Evolutionary conservation across 2,113 vertebrate species (phyloP).

Genomic region (Brachionichthys hirsutus): DNA sequence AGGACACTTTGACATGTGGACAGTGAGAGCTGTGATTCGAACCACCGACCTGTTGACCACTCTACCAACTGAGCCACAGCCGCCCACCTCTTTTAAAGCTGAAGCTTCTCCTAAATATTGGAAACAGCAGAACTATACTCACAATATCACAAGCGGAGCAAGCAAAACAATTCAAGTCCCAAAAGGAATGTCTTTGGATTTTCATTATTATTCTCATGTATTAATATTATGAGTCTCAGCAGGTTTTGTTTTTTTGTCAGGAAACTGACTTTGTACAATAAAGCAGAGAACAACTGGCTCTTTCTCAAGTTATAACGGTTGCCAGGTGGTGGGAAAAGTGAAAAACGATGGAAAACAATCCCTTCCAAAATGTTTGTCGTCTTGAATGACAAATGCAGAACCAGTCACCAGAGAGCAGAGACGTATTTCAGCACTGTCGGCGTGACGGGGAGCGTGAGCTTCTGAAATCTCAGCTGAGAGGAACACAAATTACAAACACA

Average conservation of each 20-base stretch:
- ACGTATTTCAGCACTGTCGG: conserved; percentile 8
- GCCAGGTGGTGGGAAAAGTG: conserved; percentile 11
- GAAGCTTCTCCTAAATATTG: too few species aligned
- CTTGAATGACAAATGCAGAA: conserved; percentile 24
- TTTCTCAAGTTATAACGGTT: not conserved
- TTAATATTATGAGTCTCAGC: too few species aligned
- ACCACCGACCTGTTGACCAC: too few species aligned
- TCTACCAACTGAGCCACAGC: too few species aligned
- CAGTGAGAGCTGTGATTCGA: too few species aligned
- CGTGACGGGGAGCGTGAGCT: not conserved
- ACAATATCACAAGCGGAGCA: too few species aligned
- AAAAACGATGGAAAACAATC: not conserved
- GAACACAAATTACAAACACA: conserved; percentile 30
- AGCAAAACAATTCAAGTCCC: too few species aligned
- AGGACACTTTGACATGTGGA: too few species aligned
- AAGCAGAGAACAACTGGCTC: not conserved
- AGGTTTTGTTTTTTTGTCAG: not conserved
- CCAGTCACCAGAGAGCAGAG: not conserved
- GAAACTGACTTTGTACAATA: not conserved
- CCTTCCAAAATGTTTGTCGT: conserved; percentile 7
- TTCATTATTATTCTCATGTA: not conserved
- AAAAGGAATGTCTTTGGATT: not conserved
- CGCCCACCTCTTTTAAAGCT: too few species aligned
- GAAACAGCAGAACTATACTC: too few species aligned
- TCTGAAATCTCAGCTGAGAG: conserved; percentile 27